Conservation (phyloP, 2,888 invertebrate genomes). For the Epiblema foenella region DNA sequence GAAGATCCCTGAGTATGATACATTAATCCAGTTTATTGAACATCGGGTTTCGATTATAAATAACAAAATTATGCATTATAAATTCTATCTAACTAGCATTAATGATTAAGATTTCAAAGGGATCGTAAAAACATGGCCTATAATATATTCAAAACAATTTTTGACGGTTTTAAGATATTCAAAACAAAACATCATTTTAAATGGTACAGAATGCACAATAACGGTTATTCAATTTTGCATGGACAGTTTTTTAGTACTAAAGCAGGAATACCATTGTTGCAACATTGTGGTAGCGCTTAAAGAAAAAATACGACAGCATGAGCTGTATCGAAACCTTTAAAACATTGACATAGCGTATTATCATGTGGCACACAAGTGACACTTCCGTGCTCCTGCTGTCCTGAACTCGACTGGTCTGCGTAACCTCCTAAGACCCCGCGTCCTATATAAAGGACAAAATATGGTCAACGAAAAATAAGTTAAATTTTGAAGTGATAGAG, state of each 20-base stretch:
- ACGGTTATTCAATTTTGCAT: conserved; percentile 14
- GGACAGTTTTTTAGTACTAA: conserved; percentile 15
- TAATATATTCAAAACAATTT: not conserved
- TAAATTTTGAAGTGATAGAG: no score
- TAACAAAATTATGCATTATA: conserved; percentile 31
- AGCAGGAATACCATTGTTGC: not conserved
- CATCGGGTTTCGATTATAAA: conserved; percentile 37
- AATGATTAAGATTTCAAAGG: conserved; percentile 15
- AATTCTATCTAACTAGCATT: conserved; percentile 32
- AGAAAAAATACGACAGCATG: not conserved
- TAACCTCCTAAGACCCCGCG: no score
- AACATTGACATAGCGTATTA: not conserved
- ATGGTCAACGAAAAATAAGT: no score
- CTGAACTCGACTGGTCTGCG: conserved; percentile 15
- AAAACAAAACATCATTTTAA: not conserved
- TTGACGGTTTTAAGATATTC: not conserved
- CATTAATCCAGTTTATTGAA: conserved; percentile 46
- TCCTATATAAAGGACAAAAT: no score
- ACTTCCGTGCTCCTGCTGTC: not conserved
- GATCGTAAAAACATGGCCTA: not conserved
- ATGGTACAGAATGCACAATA: not conserved
- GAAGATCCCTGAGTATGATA: conserved; percentile 45
- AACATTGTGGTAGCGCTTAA: conserved; percentile 3
- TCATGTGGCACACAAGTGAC: not conserved
- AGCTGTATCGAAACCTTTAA: not conserved